Base-by-base conservation (phyloP, 2,113 vertebrate species). In the Girardinichthys multiradiatus region DNA sequence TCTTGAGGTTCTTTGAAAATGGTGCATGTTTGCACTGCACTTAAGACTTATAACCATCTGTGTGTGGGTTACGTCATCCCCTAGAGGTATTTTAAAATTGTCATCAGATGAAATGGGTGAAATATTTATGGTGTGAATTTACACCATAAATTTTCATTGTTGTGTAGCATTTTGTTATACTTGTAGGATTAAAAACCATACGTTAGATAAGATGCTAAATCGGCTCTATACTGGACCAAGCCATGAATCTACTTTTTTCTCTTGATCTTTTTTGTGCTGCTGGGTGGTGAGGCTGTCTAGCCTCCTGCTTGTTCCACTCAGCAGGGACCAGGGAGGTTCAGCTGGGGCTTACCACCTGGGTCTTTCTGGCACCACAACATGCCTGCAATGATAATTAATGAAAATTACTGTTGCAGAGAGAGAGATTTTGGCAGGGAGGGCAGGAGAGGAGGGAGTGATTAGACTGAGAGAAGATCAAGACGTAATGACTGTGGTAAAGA, bases 321-420 rank as follows among this genome's bases (percentile, higher is more conserved):
- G 26, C 27, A 77, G 78, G 69, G 70, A 66, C 14, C 48, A 0
- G 59, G 29, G 72, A 82, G 78, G 69, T 74, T 85, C 72, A 79
- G 74, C 76, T 48, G 61, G 59, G 69, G 59, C 58, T 59, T 2
- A 59, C 84, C 90, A 86, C 87, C 82, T 87, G 85, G 74, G 77
- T 75, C 60, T 76, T 57, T 63, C 78, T 77, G 86, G 80, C 72
- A 69, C 73, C 35, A 69, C 66, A 86, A 82, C 82, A 84, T 58
- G 80, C 83, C 79, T 77, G 82, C 76, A 77, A 79, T 64, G 76
- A 86, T 86, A 89, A 90, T 90, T 88, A 88, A 87, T 82, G 80
- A 78, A 66, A 84, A 86, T 90, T 88, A 90, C 62, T 61, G 63
- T 76, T 74, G 69, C 76, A 15, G 59, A 69, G 70, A 85, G 81